Base-by-base conservation (phyloP, 2,888 invertebrate genomes). In the Hydroisotoma schaefferi region DNA sequence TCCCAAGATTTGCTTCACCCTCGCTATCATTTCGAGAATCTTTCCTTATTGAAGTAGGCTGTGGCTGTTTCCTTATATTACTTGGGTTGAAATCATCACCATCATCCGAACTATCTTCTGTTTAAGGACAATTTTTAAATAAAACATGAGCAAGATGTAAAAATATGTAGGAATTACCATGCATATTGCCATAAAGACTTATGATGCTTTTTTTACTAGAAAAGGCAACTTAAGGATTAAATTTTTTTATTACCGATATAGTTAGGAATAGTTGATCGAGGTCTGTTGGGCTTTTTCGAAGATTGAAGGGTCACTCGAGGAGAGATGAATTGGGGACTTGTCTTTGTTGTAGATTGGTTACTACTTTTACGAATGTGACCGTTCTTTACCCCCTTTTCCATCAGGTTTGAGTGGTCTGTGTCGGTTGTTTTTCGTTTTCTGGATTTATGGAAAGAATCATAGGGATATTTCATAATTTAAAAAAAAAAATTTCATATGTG, bases 261-360 rank as follows among this genome's bases (percentile, higher is more conserved):
- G 49, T 70, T 71, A 26, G 71, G 71, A 51, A 71, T 70, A 0
- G 71, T 69, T 2, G 71, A 71, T 28, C 59, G 63, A 22, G 70
- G 68, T 49, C 70, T 59, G 12, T 55, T 47, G 1, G 66, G n/a
- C 48, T 62, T 67, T 33, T 59, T 67, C 10, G 68, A 49, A 4
- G 64, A 49, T 38, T 65, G 61, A 26, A 71, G 61, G 20, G 65
- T 70, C 4, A 71, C 71, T 26, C 71, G 43, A 8, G 71, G 70
- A 18, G 68, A 67, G 33, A 70, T 49, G n/a, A 55, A 38, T 52
- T 66, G 63, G 3, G 70, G 68, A 25, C 64, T 66, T 44, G 40
- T 63, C 47, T 57, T 63, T 25, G 22, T 12, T 20, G 46, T 15
- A 23, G 46, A 8, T 18, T 22, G 6, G 18, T 52, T 62, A 10